Conservation (phyloP, 2,888 invertebrate species). For the Trichopoda pennipes region DNA sequence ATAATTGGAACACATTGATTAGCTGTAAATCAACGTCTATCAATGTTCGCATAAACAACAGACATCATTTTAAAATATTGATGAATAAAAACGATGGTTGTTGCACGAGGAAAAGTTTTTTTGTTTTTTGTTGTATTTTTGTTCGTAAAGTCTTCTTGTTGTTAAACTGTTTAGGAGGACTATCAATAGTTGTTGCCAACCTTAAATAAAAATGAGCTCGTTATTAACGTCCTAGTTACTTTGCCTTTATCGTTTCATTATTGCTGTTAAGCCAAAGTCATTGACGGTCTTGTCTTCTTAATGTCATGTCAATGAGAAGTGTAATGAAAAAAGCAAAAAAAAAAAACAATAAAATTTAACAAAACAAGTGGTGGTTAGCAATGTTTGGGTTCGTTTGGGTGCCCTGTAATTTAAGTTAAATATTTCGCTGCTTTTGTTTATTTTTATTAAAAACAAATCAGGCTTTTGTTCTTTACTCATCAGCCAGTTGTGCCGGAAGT, state of each 20-base stretch:
- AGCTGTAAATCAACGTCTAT: slow-evolving; percentile 70
- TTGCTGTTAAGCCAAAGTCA: slow-evolving; percentile 58
- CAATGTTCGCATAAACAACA: slow-evolving; percentile 46
- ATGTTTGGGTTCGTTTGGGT: slow-evolving; percentile 45
- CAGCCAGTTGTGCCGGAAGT: slow-evolving; percentile 71
- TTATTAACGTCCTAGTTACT: slow-evolving; percentile 9
- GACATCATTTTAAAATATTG: slow-evolving; percentile 52
- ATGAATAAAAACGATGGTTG: slow-evolving; percentile 33
- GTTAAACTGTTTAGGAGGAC: slow-evolving; percentile 5
- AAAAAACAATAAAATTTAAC: slow-evolving; percentile 14
- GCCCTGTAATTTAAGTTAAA: slow-evolving; percentile 58
- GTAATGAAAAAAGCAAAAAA: slow-evolving; percentile 13
- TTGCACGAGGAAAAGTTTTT: background rate
- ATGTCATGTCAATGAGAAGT: slow-evolving; percentile 63
- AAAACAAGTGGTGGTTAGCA: slow-evolving; percentile 59
- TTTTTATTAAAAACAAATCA: slow-evolving; percentile 61
- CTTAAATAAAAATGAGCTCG: slow-evolving; percentile 10
- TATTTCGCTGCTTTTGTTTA: slow-evolving; percentile 54
- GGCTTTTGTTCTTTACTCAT: slow-evolving; percentile 52
- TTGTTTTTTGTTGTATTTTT: too few relatives aligned
- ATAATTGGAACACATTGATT: slow-evolving; percentile 71
- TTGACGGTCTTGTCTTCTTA: slow-evolving; percentile 68
- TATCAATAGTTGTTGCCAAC: slow-evolving; percentile 1
- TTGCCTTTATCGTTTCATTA: slow-evolving; percentile 4
- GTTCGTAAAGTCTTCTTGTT: slow-evolving; percentile 14